Conservation (phyloP, 2,113 vertebrate species). For the Caloenas nicobarica region DNA sequence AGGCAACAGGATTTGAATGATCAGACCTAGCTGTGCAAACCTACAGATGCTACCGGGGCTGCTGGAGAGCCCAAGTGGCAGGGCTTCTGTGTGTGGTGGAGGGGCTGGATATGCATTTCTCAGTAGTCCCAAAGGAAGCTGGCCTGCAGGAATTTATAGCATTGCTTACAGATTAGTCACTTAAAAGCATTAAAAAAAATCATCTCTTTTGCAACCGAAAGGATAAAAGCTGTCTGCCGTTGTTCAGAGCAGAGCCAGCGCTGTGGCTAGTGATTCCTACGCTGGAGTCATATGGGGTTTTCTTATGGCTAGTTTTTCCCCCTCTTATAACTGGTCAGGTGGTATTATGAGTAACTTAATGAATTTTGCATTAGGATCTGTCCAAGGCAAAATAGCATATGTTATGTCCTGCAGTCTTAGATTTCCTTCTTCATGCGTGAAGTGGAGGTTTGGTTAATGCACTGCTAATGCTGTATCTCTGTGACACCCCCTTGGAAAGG, state of each 20-base stretch:
- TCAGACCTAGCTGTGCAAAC: neutral
- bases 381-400: neutral
- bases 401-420: neutral
- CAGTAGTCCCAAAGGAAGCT: neutral
- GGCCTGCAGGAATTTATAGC: neutral
- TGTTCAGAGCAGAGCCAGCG: neutral
- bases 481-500: neutral
- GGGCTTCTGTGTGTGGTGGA: neutral
- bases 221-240: neutral
- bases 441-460: neutral
- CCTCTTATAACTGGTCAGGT: neutral
- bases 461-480: neutral
- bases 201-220: neutral
- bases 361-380: neutral
- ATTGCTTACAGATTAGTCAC: neutral
- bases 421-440: neutral
- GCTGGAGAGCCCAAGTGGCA: neutral
- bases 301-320: neutral
- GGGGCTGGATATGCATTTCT: neutral
- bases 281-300: neutral
- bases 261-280: neutral
- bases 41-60: neutral
- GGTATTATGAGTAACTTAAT: fast-evolving
- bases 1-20: constrained; percentile 40
- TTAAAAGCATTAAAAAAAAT: neutral